phyloP scores from a whole-genome alignment of 1,140 invertebrate species.

The Drosophila sulfurigaster region DNA sequence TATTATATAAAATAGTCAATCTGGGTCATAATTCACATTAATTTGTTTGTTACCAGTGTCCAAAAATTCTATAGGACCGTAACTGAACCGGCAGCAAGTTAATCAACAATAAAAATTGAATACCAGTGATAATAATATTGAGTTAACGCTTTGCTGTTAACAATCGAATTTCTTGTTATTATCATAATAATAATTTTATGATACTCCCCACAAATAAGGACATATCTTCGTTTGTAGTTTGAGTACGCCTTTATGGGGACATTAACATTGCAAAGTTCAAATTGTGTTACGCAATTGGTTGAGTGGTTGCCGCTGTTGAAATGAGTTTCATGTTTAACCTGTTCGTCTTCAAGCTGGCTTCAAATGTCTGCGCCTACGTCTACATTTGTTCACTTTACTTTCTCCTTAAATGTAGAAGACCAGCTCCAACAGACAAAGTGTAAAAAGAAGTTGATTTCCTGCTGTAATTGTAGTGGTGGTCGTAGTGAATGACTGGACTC shows the following conservation, averaged over 20 bases:
- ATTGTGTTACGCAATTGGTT: slow-evolving; percentile 61
- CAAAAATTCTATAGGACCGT: too few species aligned
- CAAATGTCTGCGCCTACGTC: slow-evolving; percentile 28
- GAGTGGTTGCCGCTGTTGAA: slow-evolving; percentile 46
- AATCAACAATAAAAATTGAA: too few species aligned
- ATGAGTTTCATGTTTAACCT: slow-evolving; percentile 67
- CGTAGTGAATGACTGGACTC: slow-evolving; percentile 5
- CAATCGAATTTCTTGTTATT: background rate
- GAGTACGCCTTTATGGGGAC: slow-evolving; percentile 57
- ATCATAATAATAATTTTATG: background rate
- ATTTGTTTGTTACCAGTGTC: too few species aligned
- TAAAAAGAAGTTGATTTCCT: slow-evolving; percentile 68
- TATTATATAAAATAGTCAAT: too few species aligned
- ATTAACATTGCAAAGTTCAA: slow-evolving; percentile 78
- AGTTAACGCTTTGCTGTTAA: background rate
- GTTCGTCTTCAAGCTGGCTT: slow-evolving; percentile 44
- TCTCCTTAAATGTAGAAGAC: slow-evolving; percentile 81
- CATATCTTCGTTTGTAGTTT: slow-evolving; percentile 15
- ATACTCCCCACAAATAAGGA: background rate
- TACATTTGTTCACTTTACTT: slow-evolving; percentile 62
- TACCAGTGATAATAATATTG: background rate
- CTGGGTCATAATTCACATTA: too few species aligned
- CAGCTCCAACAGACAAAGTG: slow-evolving; percentile 34
- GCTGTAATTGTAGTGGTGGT: slow-evolving; percentile 39
- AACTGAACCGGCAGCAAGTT: too few species aligned